Percentiles rank a stretch among this genome's conserved stretches.
Conservation (phyloP, 2,797 vertebrate species). For the Tarsius wallacei region DNA sequence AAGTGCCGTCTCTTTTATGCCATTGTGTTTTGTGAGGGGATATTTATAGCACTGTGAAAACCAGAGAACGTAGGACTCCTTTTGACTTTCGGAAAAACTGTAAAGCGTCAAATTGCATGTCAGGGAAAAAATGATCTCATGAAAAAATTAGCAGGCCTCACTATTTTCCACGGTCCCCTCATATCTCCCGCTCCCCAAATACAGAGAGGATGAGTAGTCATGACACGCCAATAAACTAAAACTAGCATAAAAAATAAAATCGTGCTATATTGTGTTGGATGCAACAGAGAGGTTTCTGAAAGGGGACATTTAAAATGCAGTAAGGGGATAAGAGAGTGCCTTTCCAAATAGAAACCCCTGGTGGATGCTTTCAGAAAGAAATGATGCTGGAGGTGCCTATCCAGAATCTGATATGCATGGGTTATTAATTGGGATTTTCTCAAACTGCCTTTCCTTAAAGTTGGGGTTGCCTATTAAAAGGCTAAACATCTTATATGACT, state of each 20-base stretch:
- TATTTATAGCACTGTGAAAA: slow-evolving; percentile 89
- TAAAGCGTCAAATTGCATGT: slow-evolving; percentile 84
- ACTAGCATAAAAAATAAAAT: slow-evolving; percentile 67
- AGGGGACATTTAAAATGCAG: background rate
- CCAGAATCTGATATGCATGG: background rate
- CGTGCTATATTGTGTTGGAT: slow-evolving; percentile 32
- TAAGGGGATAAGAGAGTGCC: background rate
- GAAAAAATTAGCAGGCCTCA: slow-evolving; percentile 81
- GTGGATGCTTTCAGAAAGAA: slow-evolving; percentile 51
- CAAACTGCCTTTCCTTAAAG: slow-evolving; percentile 9
- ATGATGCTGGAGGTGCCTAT: background rate
- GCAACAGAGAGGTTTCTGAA: background rate
- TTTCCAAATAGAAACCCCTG: background rate
- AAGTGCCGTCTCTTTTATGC: slow-evolving; percentile 87
- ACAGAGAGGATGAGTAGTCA: slow-evolving; percentile 2
- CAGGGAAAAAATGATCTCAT: slow-evolving; percentile 81
- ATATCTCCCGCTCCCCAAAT: background rate
- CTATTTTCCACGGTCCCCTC: slow-evolving; percentile 33
- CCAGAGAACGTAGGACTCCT: slow-evolving; percentile 84
- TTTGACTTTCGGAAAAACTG: slow-evolving; percentile 89
- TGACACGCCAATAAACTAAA: slow-evolving; percentile 67
- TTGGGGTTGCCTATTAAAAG: background rate
- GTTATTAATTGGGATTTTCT: slow-evolving; percentile 60
- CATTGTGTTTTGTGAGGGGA: slow-evolving; percentile 88
- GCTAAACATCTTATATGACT: background rate